Conservation (phyloP, 2,797 vertebrate species). For the Platyrinchus mystaceus region DNA sequence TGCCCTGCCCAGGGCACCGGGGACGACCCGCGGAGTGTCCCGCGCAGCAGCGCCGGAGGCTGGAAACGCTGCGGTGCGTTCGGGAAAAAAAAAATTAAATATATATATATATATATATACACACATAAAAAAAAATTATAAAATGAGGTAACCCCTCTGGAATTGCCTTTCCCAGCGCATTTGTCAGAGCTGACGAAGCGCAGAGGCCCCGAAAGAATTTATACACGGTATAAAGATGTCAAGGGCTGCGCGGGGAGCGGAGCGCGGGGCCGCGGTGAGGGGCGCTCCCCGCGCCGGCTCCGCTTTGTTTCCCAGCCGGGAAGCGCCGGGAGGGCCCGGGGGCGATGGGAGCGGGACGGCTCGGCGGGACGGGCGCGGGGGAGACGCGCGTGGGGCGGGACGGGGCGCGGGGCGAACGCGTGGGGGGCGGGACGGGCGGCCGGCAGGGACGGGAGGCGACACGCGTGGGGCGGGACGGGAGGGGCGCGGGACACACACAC, state of each 20-base stretch:
- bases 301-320: not conserved
- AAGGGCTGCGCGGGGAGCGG: slow-evolving; percentile 25
- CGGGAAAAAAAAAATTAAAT: not conserved
- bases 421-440: not conserved
- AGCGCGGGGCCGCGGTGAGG: not conserved
- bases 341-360: not conserved
- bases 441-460: not conserved
- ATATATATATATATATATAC: not conserved
- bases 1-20: not conserved
- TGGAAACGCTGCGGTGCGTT: not conserved
- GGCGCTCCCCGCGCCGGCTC: not conserved
- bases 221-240: slow-evolving; percentile 68
- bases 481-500: not conserved
- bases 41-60: not conserved
- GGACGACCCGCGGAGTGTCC: not conserved
- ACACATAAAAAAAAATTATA: not conserved
- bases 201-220: slow-evolving; percentile 72
- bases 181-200: slow-evolving; percentile 75
- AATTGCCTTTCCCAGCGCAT: slow-evolving; percentile 67
- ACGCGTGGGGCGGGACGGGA: not conserved
- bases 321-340: not conserved
- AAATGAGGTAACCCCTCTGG: slow-evolving; percentile 69
- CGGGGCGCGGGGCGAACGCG: not conserved
- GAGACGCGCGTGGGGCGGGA: not conserved
- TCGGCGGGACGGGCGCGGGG: not conserved